Evolutionary conservation across 2,113 vertebrate species (phyloP), one percentile per base, ranked within the genome.

Genomic region (Pluvialis apricaria): DNA sequence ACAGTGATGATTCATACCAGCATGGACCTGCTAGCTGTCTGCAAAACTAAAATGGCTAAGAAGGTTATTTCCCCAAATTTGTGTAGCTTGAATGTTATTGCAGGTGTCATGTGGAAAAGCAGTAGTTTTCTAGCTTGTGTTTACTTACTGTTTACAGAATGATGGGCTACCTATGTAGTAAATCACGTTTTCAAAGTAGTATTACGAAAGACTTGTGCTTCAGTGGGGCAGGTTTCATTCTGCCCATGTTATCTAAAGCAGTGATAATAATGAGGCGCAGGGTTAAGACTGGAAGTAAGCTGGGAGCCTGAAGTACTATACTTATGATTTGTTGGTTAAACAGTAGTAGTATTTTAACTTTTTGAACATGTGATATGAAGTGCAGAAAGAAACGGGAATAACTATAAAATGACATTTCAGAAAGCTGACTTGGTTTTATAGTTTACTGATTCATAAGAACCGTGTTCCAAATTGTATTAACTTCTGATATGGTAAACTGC

Each of bases 401-500:
- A 26, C 75, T 75, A 32, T 92, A 77, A 96, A 94, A 86, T 47
- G 72, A 64, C 32, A 82, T 76, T 96, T 87, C 88, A 73, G 69
- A 94, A 92, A 82, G 64, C 58, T 49, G 70, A 4, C 31, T 66
- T 54, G 72, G 31, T 82, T 93, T 91, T 90, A 66, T 77, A 65
- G 75, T 86, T 94, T 84, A 93, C 94, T 94, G 75, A 81, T 94
- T 96, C 66, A 25, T 80, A 89, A 90, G 58, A 61, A 72, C 94
- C 91, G 93, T 26, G 55, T 92, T 96, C 89, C 85, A 71, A 92
- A 90, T 77, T 85, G 8, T 86, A 29, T 86, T 95, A 29, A 14
- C 51, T 93, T 83, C 94, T 97, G 87, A 86, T 96, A 91, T 10
- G 94, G 90, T 95, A 76, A 97, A 80, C 88, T 89, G 61, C 83